A percentile compares a stretch with the other conserved stretches of the same genome.
Evolutionary conservation across 2,113 vertebrate genomes (phyloP).

Genomic region (Colistium nudipinnis): DNA sequence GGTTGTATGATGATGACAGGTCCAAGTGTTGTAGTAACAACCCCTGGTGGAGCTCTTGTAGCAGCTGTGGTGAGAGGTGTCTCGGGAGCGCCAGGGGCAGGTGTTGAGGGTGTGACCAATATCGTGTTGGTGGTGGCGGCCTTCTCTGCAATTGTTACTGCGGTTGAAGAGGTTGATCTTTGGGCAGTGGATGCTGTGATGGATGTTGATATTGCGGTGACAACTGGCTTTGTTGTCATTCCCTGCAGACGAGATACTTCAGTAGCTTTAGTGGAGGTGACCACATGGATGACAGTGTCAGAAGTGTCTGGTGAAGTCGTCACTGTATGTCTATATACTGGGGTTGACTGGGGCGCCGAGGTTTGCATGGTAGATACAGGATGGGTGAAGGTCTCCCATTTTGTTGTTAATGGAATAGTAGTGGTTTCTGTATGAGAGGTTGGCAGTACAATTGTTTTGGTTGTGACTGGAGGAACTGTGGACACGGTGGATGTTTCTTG

Average conservation of each 20-base stretch:
- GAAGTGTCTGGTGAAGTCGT: constrained; percentile 42
- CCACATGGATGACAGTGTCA: constrained; percentile 24
- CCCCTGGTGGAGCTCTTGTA: constrained; percentile 26
- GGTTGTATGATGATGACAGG: constrained; percentile 36
- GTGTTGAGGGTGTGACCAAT: constrained; percentile 30
- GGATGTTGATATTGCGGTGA: constrained; percentile 6
- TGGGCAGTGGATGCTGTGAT: constrained; percentile 41
- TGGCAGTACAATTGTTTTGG: constrained; percentile 35
- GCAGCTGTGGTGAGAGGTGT: constrained; percentile 39
- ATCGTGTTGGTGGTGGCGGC: constrained; percentile 38
- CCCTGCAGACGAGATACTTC: constrained; percentile 22
- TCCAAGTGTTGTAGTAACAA: constrained; percentile 45
- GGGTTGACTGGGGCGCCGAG: constrained; percentile 47
- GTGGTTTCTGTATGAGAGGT: constrained; percentile 52
- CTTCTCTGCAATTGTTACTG: constrained; percentile 29
- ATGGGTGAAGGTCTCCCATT: constrained; percentile 27
- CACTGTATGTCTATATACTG: constrained; percentile 48
- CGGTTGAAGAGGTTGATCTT: constrained; percentile 23
- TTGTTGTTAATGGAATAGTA: constrained; percentile 26
- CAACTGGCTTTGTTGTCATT: constrained; percentile 27
- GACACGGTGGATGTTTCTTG: constrained; percentile 48
- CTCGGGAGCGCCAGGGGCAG: constrained; percentile 26
- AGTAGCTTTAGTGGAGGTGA: constrained; percentile 47
- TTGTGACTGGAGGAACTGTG: constrained; percentile 31
- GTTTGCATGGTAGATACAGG: constrained; percentile 32